Evolutionary conservation across 2,797 vertebrate species (phyloP), one percentile per base, ranked within the genome.

Genomic region (Melanotaenia boesemani): DNA sequence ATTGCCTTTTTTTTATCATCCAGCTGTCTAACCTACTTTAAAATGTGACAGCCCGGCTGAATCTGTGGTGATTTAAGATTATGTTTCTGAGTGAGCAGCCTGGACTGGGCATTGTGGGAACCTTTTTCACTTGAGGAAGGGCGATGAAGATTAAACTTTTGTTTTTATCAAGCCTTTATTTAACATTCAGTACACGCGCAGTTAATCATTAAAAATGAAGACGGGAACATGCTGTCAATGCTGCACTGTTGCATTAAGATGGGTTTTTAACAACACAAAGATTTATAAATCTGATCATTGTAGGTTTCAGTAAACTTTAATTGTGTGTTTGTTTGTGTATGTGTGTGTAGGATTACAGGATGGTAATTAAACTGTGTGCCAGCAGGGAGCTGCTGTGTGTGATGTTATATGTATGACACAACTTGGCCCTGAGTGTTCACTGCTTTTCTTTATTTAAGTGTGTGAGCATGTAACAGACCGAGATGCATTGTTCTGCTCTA

Each of bases 401-500:
- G n/a, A 65, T 70, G 62, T 65, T 73, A 83, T 52, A 71, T 67
- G 68, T 55, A 41, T 70, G 74, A 58, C 69, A 67, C 10, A 59
- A 22, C 15, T n/a, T 54, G 60, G 34, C 55, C 56, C 26, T 34
- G 36, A 72, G 48, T 67, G 28, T 46, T 52, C 60, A 48, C 41
- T 55, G 24, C 59, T 32, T 56, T 32, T 70, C 18, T 10, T 56
- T 12, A 32, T 13, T 46, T 15, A 41, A 41, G 67, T 65, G 55
- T 65, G 30, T 50, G 12, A 32, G 32, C 41, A 22, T 48, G 62
- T 70, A 22, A n/a, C 41, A 28, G 7, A 57, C 37, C 24, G 52
- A 81, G 63, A 70, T 50, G 52, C 41, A 48, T 57, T 46, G 7
- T 63, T 48, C 37, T 63, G 55, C 68, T 58, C 44, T 55, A 52